Base-by-base conservation (phyloP, 2,797 vertebrate genomes). In the Echiichthys vipera region DNA sequence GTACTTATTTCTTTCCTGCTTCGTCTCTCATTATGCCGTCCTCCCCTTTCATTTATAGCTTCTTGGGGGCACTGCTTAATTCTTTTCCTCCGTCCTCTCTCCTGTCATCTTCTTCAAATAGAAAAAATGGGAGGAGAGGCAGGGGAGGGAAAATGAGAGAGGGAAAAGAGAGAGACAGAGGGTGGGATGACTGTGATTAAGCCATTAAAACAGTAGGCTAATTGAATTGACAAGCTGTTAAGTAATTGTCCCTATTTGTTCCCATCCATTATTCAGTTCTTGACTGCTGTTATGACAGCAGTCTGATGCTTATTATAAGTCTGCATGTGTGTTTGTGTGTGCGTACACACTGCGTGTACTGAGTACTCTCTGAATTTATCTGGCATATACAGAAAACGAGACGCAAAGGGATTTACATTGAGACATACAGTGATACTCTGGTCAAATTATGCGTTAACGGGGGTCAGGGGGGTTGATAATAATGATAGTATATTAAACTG, bases 221-320 rank as follows among this genome's bases (percentile, higher is more conserved):
- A 87, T 81, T 90, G 72, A 81, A 85, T 50, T 71, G 81, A 87
- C 77, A 82, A 80, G 72, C 85, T 82, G 80, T 81, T 77, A 84
- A 86, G 75, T 83, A 66, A 78, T 88, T 80, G 80, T 75, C 77
- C 83, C 56, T 69, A 55, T 81, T 83, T 74, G 78, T 76, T 87
- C 47, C 67, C 74, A 81, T 82, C 69, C 71, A 78, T 85, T 80
- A 79, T 86, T 83, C 58, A 78, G 74, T 37, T 73, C 57, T 42
- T 81, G 69, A 83, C 78, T 77, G 77, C 65, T 63, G 74, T 76
- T 75, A 75, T 80, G 81, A 78, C 73, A 61, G 84, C 56, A 67
- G 75, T 53, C 59, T 56, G 69, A 55, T 46, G 49, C 40, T 78
- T 55, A 46, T 61, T 62, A 25, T 59, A 27, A 46, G 45, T 62